These are phyloP conservation scores for rat (Rattus norvegicus) DNA, from an alignment of 2,113 vertebrate species.

Conservation along the genomic window GRCr8 NC_086026.1:78747001-78747500, in stretches of 20 bases:
- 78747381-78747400: not conserved
- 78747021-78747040: conserved; percentile 46
- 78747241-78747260: not conserved
- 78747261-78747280: not conserved
- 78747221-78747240: not conserved
- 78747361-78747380: not conserved
- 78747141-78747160: conserved; percentile 51
- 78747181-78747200: conserved; percentile 66
- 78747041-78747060: conserved; percentile 72
- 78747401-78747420: not conserved
- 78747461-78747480: not conserved
- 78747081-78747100: conserved; percentile 69
- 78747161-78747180: conserved; percentile 41
- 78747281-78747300: not conserved
- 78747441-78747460: not conserved
- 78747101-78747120: conserved; percentile 65
- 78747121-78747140: conserved; percentile 55
- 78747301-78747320: not conserved
- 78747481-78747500: not conserved
- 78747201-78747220: not conserved
- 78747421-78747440: not conserved
- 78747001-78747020: conserved; percentile 48
- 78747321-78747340: not conserved
- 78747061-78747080: conserved; percentile 44
- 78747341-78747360: not conserved